These are phyloP conservation scores for Dendroctonus valens DNA, from an alignment of 1,140 invertebrate species.

Conservation along the genomic window DNA sequence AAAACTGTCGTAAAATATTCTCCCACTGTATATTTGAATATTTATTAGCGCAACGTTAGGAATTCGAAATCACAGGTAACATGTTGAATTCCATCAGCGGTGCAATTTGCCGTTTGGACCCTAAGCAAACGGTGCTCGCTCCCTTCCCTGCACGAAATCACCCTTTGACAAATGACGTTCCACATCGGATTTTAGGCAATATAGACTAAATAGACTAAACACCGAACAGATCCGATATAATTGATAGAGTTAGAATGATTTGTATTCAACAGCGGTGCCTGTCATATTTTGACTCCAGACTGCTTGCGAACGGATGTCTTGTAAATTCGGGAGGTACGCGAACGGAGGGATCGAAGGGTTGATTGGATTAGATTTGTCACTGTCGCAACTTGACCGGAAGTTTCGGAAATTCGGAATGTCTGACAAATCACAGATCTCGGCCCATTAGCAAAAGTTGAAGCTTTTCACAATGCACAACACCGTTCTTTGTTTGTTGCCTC, in stretches of 20 bases:
- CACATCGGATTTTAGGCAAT: constrained; percentile 15
- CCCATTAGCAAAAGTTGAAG: no score
- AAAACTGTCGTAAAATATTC: no score
- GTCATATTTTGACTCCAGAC: constrained; percentile 31
- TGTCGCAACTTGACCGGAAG: constrained; percentile 30
- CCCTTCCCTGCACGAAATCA: constrained; percentile 7
- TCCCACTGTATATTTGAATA: no score
- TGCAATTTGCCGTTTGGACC: neutral
- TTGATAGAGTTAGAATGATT: constrained; percentile 31
- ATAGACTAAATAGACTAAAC: constrained; percentile 27
- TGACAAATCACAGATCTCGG: constrained; percentile 5
- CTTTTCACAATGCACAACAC: no score
- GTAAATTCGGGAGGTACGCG: constrained; percentile 25
- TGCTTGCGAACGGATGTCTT: constrained; percentile 29
- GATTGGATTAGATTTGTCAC: constrained; percentile 32
- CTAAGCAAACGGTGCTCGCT: neutral
- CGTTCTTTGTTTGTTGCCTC: no score
- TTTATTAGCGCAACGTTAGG: no score
- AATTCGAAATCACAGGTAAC: no score
- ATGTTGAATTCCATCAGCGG: neutral
- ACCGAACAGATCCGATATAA: constrained; percentile 29
- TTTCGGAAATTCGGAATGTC: constrained; percentile 24
- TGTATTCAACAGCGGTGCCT: constrained; percentile 30
- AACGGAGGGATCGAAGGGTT: constrained; percentile 20
- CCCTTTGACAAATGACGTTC: constrained; percentile 24